Evolutionary conservation across 2,888 invertebrate species (phyloP), one percentile per base, ranked within the genome.

Genomic region (Sarcophaga rosellei): DNA sequence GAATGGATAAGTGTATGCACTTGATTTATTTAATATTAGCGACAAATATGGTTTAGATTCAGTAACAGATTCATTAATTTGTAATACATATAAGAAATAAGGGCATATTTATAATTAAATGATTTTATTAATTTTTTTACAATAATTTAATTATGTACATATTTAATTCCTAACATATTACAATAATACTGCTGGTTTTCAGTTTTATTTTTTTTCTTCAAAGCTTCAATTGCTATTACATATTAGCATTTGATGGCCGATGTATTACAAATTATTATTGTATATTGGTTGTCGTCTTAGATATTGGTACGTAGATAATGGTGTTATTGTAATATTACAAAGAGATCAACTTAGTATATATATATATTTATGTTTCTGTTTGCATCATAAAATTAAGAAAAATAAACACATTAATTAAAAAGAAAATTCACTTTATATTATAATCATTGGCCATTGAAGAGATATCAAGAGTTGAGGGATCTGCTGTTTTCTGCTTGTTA

Each of bases 301-400:
- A 8, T 35, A 2, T 8, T 1, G 35, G 35, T 35, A n/a, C n/a
- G n/a, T n/a, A 35, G 35, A 35, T 35, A 35, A 35, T 59, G 53
- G 73, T 68, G 73, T 78, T 53, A 74, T 74, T 84, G 79, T 81
- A 86, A 85, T 84, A 86, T 84, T 88, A 88, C 87, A 88, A 89
- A 88, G 88, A 88, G 89, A 89, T 88, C 89, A 89, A 89, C 65
- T 85, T 84, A 79, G 75, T 74, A 74, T 47, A 74, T 69, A 74
- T 69, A 65, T 66, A 53, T 35, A 75, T 61, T 59, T 45, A 62
- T 45, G 21, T 59, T 76, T 63, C 23, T 69, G n/a, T 84, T 76
- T 62, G 70, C 21, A n/a, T 62, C 47, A 57, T 59, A 68, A 15
- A 53, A 44, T 74, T 53, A 53, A 15, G 57, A 68, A 17, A 53